Evolutionary conservation across 2,797 vertebrate species (phyloP).

Genomic region (Gobionotothen gibberifrons): DNA sequence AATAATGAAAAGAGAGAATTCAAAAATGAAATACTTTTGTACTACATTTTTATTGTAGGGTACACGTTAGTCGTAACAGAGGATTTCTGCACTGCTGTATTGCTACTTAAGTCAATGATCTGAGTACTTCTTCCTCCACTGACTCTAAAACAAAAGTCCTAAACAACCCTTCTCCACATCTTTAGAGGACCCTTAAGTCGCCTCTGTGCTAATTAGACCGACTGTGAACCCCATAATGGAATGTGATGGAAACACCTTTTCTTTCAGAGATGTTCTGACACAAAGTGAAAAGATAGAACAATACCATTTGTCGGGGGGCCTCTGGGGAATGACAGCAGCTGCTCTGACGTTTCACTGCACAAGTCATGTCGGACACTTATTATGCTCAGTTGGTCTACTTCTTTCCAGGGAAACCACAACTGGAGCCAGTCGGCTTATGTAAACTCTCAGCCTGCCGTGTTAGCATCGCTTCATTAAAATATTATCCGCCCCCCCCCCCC

Average conservation of each 20-base stretch:
- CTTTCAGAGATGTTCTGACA: conserved; percentile 15
- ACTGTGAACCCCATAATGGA: conserved; percentile 22
- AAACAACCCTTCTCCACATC: neutral
- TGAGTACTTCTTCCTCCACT: no score
- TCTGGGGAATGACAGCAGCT: conserved; percentile 60
- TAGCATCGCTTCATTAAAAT: conserved; percentile 82
- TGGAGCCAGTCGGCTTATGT: conserved; percentile 71
- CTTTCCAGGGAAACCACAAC: conserved; percentile 69
- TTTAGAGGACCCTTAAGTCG: conserved; percentile 13
- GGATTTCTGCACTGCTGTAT: no score
- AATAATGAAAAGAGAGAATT: no score
- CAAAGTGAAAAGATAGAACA: conserved; percentile 57
- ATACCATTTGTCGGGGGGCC: conserved; percentile 44
- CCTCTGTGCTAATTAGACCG: conserved; percentile 34
- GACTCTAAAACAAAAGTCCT: neutral
- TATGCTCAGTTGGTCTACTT: conserved; percentile 63
- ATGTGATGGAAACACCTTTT: conserved; percentile 15
- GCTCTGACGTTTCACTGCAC: conserved; percentile 69
- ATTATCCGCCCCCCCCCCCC: conserved; percentile 59
- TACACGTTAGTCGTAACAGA: no score
- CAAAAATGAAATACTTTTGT: no score
- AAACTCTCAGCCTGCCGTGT: conserved; percentile 72
- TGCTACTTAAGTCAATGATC: no score
- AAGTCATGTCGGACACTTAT: conserved; percentile 73
- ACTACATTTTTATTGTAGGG: no score